phyloP scores from a whole-genome alignment of 1,140 invertebrate species.

The Bombus pyrosoma region DNA sequence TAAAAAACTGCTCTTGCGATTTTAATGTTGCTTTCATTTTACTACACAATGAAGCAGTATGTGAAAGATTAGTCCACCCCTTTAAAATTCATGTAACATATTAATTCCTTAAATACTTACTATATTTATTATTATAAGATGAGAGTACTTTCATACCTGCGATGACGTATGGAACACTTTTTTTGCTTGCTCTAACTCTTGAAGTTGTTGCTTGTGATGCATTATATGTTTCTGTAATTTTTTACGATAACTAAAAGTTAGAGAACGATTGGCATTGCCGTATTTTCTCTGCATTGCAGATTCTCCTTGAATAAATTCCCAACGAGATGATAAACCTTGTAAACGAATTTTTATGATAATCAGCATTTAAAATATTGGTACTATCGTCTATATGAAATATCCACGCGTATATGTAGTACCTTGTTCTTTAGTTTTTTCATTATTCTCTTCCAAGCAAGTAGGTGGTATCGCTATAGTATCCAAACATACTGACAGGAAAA shows the following conservation, averaged over 20 bases:
- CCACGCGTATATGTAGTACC: slow-evolving; percentile 58
- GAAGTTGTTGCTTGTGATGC: slow-evolving; percentile 88
- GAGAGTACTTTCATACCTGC: slow-evolving; percentile 78
- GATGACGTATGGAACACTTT: slow-evolving; percentile 84
- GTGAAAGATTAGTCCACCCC: slow-evolving; percentile 74
- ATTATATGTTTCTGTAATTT: slow-evolving; percentile 89
- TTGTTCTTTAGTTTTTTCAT: slow-evolving; percentile 79
- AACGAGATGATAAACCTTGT: slow-evolving; percentile 84
- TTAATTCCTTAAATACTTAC: slow-evolving; percentile 13
- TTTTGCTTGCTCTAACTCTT: slow-evolving; percentile 86
- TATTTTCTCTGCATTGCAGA: slow-evolving; percentile 85
- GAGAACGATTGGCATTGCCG: slow-evolving; percentile 77
- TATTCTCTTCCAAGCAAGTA: slow-evolving; percentile 72
- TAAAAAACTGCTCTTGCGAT: slow-evolving; percentile 85
- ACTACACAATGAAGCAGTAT: slow-evolving; percentile 81
- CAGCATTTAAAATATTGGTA: background rate
- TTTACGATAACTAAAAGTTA: slow-evolving; percentile 84
- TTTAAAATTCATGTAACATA: slow-evolving; percentile 32
- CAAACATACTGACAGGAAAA: slow-evolving; percentile 90
- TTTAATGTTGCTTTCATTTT: slow-evolving; percentile 84
- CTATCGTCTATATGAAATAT: background rate
- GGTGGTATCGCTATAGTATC: slow-evolving; percentile 82
- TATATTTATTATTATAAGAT: slow-evolving; percentile 9
- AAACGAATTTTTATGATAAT: slow-evolving; percentile 13
- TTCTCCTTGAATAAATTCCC: slow-evolving; percentile 92